Evolutionary conservation across 2,113 vertebrate species (phyloP).

Genomic region (Sclerurus mexicanus): DNA sequence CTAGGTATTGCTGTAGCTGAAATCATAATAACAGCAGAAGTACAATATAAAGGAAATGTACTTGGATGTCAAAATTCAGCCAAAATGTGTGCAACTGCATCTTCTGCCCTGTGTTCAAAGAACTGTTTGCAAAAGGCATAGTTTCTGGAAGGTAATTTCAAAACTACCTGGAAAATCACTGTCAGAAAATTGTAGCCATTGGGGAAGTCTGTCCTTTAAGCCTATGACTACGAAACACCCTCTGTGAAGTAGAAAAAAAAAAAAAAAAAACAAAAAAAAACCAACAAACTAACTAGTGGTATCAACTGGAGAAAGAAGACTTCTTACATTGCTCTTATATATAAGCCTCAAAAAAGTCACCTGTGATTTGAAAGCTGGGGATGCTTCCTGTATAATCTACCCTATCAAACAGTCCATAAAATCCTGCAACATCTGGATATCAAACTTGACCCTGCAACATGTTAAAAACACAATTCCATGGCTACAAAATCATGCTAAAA

Average conservation of each 20-base stretch:
- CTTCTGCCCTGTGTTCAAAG: background rate
- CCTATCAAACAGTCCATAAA: background rate
- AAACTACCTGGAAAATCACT: background rate
- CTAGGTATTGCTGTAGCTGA: background rate
- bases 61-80: background rate
- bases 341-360: background rate
- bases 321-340: background rate
- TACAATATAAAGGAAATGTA: background rate
- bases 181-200: background rate
- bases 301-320: background rate
- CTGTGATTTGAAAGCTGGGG: background rate
- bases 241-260: background rate
- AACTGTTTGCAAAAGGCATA: background rate
- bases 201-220: background rate
- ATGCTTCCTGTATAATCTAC: background rate
- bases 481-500: background rate
- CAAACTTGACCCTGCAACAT: background rate
- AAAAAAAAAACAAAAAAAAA: too few species aligned
- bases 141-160: background rate
- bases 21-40: background rate
- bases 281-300: background rate
- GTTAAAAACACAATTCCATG: background rate
- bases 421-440: background rate
- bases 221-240: background rate
- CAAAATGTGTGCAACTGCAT: background rate